Conservation (phyloP, 2,113 vertebrate species). For the Indicator maculatus region DNA sequence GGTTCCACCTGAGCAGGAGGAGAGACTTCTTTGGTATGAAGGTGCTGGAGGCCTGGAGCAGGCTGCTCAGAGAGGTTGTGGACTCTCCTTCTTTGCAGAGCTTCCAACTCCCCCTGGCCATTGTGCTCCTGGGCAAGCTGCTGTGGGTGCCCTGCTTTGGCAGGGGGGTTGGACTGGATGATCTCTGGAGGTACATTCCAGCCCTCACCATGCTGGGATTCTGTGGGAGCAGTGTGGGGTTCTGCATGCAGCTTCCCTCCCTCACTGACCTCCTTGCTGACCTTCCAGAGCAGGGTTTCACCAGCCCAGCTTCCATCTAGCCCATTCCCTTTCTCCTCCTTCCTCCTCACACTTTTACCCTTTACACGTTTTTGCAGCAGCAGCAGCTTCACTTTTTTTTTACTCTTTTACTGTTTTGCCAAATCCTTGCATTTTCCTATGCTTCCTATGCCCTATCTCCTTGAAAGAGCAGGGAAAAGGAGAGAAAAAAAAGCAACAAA, state of each 20-base stretch:
- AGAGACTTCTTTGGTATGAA: too few species aligned
- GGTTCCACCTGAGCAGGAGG: too few species aligned
- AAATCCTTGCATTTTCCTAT: not conserved
- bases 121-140: too few species aligned
- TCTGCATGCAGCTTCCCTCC: accelerated
- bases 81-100: too few species aligned
- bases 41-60: too few species aligned
- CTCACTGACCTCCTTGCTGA: too few species aligned
- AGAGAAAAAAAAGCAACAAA: not conserved
- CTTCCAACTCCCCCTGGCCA: too few species aligned
- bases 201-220: too few species aligned
- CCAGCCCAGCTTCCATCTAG: not conserved
- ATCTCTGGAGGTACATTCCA: too few species aligned
- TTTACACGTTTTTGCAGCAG: not conserved
- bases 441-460: not conserved
- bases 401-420: not conserved
- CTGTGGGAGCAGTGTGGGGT: not conserved
- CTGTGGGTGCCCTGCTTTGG: too few species aligned
- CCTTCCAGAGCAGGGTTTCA: not conserved
- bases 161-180: too few species aligned
- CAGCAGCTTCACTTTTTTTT: accelerated
- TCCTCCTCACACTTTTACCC: not conserved
- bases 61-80: too few species aligned
- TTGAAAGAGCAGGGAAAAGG: not conserved
- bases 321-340: not conserved